phyloP scores from a whole-genome alignment of 2,797 vertebrate species.

The Sternotherus odoratus region DNA sequence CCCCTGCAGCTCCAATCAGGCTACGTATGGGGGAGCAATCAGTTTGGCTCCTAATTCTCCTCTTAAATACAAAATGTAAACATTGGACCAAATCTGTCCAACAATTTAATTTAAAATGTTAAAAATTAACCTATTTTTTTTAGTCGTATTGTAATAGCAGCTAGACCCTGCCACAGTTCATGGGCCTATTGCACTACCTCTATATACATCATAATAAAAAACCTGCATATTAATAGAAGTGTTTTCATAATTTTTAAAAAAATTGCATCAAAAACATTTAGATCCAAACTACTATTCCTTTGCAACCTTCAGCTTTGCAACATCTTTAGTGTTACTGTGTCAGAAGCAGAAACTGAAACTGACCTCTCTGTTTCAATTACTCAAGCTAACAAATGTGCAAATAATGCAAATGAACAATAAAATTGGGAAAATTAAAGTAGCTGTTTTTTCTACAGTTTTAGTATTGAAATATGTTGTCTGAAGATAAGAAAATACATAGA shows the following conservation, averaged over 20 bases:
- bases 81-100: background rate
- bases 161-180: background rate
- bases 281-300: background rate
- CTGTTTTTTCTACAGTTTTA: background rate
- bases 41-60: background rate
- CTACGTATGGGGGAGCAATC: background rate
- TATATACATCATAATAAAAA: background rate
- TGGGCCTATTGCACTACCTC: background rate
- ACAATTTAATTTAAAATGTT: background rate
- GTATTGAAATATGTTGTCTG: background rate
- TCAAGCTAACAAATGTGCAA: background rate
- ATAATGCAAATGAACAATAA: background rate
- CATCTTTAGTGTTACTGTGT: background rate
- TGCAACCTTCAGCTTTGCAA: background rate
- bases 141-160: background rate
- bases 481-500: background rate
- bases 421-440: background rate
- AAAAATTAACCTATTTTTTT: conserved; percentile 4
- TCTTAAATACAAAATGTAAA: background rate
- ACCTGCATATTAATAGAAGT: background rate
- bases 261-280: background rate
- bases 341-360: background rate
- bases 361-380: background rate
- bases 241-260: background rate
- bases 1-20: background rate